These are phyloP conservation scores for Rhadina sibilatrix DNA, from an alignment of 2,113 vertebrate species.

Conservation along the genomic window DNA sequence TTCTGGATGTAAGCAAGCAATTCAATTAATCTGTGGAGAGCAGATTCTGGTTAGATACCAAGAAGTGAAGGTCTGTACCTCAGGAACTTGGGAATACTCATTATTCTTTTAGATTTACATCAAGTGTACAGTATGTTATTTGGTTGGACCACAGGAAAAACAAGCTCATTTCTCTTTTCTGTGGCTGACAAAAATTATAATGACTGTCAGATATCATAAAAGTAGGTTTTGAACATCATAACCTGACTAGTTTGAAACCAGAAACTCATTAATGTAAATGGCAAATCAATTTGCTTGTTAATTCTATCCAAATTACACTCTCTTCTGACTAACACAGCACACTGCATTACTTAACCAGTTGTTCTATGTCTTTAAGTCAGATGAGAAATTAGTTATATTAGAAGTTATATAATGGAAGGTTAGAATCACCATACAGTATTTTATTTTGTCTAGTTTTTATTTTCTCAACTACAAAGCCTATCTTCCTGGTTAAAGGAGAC, in stretches of 20 bases:
- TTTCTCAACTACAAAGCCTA: not conserved
- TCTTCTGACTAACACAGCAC: not conserved
- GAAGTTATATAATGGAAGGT: not conserved
- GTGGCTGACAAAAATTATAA: not conserved
- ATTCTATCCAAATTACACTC: not conserved
- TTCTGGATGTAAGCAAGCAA: not conserved
- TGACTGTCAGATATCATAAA: not conserved
- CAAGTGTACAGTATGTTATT: not conserved
- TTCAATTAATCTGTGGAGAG: not conserved
- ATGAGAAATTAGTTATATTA: not conserved
- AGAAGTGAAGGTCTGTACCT: not conserved
- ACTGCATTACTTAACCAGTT: not conserved
- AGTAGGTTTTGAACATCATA: not conserved
- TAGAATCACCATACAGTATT: not conserved
- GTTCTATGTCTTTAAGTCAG: not conserved
- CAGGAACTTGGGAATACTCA: not conserved
- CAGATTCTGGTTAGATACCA: not conserved
- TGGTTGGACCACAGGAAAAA: not conserved
- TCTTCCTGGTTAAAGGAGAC: not conserved
- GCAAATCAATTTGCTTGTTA: not conserved
- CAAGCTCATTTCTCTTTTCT: not conserved
- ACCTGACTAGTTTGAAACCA: not conserved
- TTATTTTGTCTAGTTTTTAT: not conserved
- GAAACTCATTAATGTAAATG: not conserved
- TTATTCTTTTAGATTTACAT: not conserved